phyloP scores from a whole-genome alignment of 2,888 invertebrate species.

The Ditylenchus weischeri region DNA sequence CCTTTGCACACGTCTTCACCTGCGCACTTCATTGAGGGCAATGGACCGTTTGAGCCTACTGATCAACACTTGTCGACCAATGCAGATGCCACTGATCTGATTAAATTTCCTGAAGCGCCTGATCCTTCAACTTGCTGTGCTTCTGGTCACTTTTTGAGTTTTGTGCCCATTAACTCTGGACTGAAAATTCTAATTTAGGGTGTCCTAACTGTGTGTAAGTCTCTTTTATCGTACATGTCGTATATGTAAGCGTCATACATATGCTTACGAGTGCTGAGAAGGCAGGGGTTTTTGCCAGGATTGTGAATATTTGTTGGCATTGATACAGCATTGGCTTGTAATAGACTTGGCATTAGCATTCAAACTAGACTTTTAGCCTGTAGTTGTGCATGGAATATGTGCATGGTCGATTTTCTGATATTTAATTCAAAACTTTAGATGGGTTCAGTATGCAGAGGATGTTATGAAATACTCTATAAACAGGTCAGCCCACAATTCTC shows the following conservation, averaged over 20 bases:
- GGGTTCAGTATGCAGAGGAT: conserved; percentile 46
- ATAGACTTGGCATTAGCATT: no score
- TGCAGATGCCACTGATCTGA: background rate
- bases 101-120: conserved; percentile 30
- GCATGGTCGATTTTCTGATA: background rate
- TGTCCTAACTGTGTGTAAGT: conserved; percentile 1
- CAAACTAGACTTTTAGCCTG: no score
- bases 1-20: background rate
- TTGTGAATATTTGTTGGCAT: no score
- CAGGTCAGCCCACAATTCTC: background rate
- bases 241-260: no score
- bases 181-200: background rate
- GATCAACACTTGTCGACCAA: background rate
- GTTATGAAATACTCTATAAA: conserved; percentile 26
- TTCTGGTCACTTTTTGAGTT: conserved; percentile 26
- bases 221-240: background rate
- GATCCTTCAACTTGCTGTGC: conserved; percentile 42
- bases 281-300: no score
- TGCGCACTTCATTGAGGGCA: conserved; percentile 4
- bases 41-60: background rate
- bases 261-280: no score
- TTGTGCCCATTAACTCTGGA: conserved; percentile 43
- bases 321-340: no score
- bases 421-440: conserved; percentile 13
- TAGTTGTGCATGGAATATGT: no score